These are phyloP conservation scores for Barnardius zonarius DNA, from an alignment of 2,113 vertebrate species.

Conservation along the genomic window DNA sequence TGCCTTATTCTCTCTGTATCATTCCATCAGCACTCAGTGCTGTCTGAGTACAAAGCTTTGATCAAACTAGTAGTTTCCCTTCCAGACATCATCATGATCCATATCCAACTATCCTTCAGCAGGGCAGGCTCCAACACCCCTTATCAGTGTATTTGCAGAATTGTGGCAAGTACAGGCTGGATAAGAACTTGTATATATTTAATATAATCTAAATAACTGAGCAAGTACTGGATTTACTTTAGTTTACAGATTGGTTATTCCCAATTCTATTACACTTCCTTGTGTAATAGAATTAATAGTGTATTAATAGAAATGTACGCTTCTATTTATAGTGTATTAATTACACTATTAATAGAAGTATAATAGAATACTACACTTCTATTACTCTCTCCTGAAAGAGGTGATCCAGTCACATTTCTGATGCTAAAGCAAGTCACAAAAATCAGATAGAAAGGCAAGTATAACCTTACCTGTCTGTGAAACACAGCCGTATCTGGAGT, in stretches of 20 bases:
- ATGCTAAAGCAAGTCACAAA: not conserved
- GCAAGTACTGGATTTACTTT: not conserved
- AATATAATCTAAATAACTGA: slow-evolving; percentile 33
- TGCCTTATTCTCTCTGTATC: slow-evolving; percentile 19
- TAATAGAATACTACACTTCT: not conserved
- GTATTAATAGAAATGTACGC: not conserved
- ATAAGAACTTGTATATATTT: slow-evolving; percentile 23
- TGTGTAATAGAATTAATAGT: not conserved
- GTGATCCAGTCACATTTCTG: not conserved
- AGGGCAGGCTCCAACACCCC: slow-evolving; percentile 46
- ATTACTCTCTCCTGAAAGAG: not conserved
- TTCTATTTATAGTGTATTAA: too few relatives aligned
- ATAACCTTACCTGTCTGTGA: not conserved
- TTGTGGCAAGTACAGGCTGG: slow-evolving; percentile 50
- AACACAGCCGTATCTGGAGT: not conserved
- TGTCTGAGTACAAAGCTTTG: slow-evolving; percentile 44
- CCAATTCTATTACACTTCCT: not conserved
- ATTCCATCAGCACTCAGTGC: slow-evolving; percentile 30
- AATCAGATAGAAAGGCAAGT: not conserved
- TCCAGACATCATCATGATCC: slow-evolving; percentile 44
- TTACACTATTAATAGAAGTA: not conserved
- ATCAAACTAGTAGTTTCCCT: slow-evolving; percentile 61
- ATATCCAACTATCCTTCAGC: slow-evolving; percentile 58
- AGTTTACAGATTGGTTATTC: not conserved
- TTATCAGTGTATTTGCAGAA: slow-evolving; percentile 53